Evolutionary conservation across 2,888 invertebrate species (phyloP), one percentile per base, ranked within the genome.

Genomic region (Tanypteryx hageni): DNA sequence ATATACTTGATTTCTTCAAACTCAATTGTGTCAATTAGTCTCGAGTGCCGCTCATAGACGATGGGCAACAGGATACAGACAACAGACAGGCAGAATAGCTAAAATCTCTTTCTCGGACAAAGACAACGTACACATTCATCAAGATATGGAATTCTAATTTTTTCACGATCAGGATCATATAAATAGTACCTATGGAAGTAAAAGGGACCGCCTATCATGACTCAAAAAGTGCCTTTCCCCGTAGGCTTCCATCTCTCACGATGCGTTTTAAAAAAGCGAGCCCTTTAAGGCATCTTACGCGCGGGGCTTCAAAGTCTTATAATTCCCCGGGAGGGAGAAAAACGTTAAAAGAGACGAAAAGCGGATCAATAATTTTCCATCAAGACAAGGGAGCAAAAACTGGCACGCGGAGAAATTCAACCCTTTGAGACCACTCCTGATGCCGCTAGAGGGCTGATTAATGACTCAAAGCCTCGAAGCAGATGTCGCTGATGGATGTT

Each of bases 401-500:
- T 44, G 44, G 44, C 44, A 64, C 64, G 68, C 18, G 68, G 68
- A 18, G 68, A 68, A 68, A 68, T 68, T 68, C 18, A 16, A 18
- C 64, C 2, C 64, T 64, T 44, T n/a, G 76, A 76, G 18, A 27
- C 16, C 83, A 18, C n/a, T 44, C 86, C 86, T 22, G 61, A 31
- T 31, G 86, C 86, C 61, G 86, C 86, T 59, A 22, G 14, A 86
- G 59, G 61, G 86, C 86, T 86, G 86, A 86, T 86, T 86, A 86
- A 86, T 86, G 86, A 86, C 86, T 61, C 16, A 18, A 86, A 61
- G 61, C 86, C 86, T 61, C 31, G 31, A 31, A 86, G 86, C 86
- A 86, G 86, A 86, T 86, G 86, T 86, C 86, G 61, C 86, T 86
- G 86, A 86, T 61, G 86, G 86, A 59, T 61, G 86, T 57, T 83